Conservation (phyloP, 2,797 vertebrate species). For the Paguma larvata region DNA sequence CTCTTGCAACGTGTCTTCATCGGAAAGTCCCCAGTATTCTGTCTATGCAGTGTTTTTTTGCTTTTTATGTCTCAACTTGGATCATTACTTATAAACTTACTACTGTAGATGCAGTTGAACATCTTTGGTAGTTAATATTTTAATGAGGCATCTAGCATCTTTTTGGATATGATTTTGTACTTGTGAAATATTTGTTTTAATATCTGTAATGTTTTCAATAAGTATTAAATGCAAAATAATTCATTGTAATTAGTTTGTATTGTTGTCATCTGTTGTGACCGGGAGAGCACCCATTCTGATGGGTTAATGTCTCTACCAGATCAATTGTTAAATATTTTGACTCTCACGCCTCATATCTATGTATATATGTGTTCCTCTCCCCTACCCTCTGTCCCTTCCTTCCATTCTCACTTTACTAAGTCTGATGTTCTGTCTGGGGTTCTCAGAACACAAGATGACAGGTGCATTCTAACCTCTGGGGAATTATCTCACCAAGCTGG, state of each 20-base stretch:
- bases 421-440: not conserved
- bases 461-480: not conserved
- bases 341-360: not conserved
- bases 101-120: not conserved
- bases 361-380: not conserved
- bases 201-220: not conserved
- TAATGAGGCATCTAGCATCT: not conserved
- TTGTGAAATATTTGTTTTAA: not conserved
- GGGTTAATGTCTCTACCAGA: not conserved
- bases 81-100: conserved; percentile 3
- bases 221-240: conserved; percentile 7
- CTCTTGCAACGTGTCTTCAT: not conserved
- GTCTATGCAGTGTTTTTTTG: not conserved
- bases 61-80: not conserved
- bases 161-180: not conserved
- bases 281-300: not conserved
- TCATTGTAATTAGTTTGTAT: not conserved
- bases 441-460: not conserved
- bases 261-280: not conserved
- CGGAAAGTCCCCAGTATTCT: not conserved
- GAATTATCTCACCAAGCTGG: not conserved
- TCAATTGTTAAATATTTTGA: not conserved
- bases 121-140: conserved; percentile 32
- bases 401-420: not conserved
- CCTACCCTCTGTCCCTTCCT: not conserved